Conservation (phyloP, 2,888 invertebrate species). For the Plutella xylostella region DNA sequence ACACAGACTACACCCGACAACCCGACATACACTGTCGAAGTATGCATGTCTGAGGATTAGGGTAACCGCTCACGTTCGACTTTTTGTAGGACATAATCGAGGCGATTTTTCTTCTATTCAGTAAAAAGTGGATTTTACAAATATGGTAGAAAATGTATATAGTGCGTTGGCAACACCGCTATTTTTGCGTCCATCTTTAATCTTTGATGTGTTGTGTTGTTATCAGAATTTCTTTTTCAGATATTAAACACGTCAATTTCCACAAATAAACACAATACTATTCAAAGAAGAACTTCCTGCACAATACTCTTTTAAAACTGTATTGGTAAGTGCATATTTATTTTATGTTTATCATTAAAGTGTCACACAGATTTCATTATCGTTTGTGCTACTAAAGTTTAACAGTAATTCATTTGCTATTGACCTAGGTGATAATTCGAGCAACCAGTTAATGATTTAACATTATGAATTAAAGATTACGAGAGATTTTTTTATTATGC, state of each 20-base stretch:
- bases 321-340: constrained; percentile 26
- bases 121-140: background rate
- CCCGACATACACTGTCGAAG: background rate
- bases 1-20: background rate
- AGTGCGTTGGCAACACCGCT: constrained; percentile 37
- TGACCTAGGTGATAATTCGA: constrained; percentile 60
- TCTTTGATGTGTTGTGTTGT: constrained; percentile 65
- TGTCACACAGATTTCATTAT: constrained; percentile 56
- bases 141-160: background rate
- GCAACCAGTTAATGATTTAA: too few relatives aligned
- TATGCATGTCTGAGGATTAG: background rate
- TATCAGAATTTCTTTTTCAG: constrained; percentile 34
- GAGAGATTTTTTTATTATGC: too few relatives aligned
- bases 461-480: too few relatives aligned
- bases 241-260: background rate
- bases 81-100: background rate
- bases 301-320: constrained; percentile 15
- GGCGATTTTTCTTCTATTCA: background rate
- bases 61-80: background rate
- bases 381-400: constrained; percentile 58
- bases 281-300: background rate
- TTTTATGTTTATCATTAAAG: constrained; percentile 37
- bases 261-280: background rate
- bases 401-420: constrained; percentile 52
- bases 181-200: constrained; percentile 68